These are phyloP conservation scores for Acanthisitta chloris DNA, from an alignment of 2,113 vertebrate genomes.

Conservation along the genomic window DNA sequence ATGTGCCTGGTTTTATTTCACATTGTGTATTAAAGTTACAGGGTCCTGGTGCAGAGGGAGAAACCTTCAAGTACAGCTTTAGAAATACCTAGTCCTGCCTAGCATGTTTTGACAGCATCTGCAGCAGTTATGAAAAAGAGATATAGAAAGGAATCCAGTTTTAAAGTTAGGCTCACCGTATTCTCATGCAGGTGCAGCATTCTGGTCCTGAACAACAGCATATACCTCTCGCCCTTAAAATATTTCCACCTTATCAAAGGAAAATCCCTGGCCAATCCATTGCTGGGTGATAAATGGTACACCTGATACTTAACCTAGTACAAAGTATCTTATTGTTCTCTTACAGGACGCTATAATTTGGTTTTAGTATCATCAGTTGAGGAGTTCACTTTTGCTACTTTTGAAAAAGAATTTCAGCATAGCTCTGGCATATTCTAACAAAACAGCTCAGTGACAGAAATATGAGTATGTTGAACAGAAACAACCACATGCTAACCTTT, in stretches of 20 bases:
- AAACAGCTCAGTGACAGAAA: neutral
- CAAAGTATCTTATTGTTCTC: neutral
- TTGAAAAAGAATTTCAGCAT: neutral
- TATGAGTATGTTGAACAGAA: neutral
- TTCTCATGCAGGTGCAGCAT: neutral
- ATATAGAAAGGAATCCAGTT: neutral
- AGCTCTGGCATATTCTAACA: neutral
- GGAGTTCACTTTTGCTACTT: neutral
- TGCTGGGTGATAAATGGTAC: neutral
- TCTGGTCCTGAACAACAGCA: neutral
- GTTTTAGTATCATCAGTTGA: neutral
- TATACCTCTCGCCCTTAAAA: neutral
- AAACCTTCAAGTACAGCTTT: neutral
- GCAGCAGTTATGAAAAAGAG: neutral
- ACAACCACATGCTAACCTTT: neutral
- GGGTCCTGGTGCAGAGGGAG: neutral
- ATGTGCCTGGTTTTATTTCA: neutral
- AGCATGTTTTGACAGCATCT: neutral
- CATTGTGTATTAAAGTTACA: neutral
- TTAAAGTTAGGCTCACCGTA: neutral
- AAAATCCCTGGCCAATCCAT: neutral
- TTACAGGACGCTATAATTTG: neutral
- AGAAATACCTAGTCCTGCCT: neutral
- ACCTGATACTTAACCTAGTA: neutral
- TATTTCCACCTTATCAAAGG: neutral